Percentiles rank a stretch among this genome's conserved stretches.
These are phyloP conservation scores for Phaethon lepturus DNA, from an alignment of 2,113 vertebrate species.

Conservation along the genomic window DNA sequence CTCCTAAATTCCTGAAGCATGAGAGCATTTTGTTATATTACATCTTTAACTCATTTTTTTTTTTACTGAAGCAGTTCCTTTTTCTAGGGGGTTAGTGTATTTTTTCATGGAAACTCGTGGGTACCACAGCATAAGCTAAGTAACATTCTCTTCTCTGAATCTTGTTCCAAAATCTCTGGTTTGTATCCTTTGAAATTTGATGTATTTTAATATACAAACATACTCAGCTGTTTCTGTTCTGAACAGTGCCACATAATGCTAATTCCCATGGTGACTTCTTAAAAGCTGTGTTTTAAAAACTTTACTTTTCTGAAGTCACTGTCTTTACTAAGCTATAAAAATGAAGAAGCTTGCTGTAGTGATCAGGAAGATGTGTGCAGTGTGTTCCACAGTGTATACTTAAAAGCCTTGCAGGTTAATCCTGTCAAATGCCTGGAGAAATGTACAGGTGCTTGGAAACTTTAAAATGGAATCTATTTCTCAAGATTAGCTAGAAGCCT, in stretches of 20 bases:
- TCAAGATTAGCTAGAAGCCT: neutral
- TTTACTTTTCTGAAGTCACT: neutral
- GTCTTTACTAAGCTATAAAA: neutral
- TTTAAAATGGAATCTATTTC: neutral
- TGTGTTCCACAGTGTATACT: neutral
- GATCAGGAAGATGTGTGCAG: neutral
- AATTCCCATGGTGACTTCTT: neutral
- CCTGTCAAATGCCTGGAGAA: neutral
- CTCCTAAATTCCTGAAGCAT: neutral
- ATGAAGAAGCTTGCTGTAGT: neutral
- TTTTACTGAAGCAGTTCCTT: neutral
- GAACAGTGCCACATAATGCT: neutral
- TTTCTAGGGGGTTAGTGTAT: neutral
- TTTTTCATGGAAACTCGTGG: neutral
- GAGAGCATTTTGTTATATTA: neutral
- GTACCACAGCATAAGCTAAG: neutral
- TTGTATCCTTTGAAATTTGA: neutral
- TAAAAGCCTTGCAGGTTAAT: neutral
- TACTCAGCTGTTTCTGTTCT: neutral
- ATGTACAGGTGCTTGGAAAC: neutral
- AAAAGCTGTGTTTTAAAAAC: neutral
- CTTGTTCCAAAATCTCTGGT: neutral
- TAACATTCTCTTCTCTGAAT: neutral
- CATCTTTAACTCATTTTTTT: neutral
- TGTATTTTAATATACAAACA: neutral